These are phyloP conservation scores for Amblyjoppa fuscipennis DNA, from an alignment of 2,888 invertebrate species.

Conservation along the genomic window DNA sequence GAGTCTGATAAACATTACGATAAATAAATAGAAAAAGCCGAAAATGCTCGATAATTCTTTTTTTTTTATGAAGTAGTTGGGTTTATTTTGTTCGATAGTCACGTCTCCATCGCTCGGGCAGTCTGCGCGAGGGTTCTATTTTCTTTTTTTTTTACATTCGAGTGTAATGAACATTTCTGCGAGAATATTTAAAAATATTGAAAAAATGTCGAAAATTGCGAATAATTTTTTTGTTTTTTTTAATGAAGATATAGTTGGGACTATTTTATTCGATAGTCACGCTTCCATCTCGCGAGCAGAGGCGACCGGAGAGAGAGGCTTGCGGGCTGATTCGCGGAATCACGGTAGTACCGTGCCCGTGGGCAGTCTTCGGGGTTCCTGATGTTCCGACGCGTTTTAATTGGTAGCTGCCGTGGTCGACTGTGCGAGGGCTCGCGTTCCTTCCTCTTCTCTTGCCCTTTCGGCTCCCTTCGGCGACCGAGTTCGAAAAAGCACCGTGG, in stretches of 20 bases:
- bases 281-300: slow-evolving; percentile 32
- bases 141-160: not conserved
- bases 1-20: not conserved
- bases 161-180: no score
- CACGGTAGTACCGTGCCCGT: slow-evolving; percentile 59
- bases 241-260: not conserved
- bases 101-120: slow-evolving; percentile 14
- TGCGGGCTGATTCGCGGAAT: slow-evolving; percentile 68
- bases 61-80: not conserved
- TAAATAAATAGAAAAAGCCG: no score
- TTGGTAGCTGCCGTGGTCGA: slow-evolving; percentile 71
- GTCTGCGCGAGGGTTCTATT: not conserved
- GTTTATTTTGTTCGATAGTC: not conserved
- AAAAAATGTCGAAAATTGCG: not conserved
- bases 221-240: no score
- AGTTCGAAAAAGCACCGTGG: slow-evolving; percentile 18
- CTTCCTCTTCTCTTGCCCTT: slow-evolving; percentile 53
- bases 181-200: no score
- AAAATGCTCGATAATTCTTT: not conserved
- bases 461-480: slow-evolving; percentile 55
- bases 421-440: slow-evolving; percentile 49
- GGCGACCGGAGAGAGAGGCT: slow-evolving; percentile 47
- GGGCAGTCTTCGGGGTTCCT: slow-evolving; percentile 62
- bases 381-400: slow-evolving; percentile 70
- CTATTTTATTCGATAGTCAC: not conserved